Base-by-base conservation (phyloP, 2,797 vertebrate genomes). In the Orientallactaga sibirica region DNA sequence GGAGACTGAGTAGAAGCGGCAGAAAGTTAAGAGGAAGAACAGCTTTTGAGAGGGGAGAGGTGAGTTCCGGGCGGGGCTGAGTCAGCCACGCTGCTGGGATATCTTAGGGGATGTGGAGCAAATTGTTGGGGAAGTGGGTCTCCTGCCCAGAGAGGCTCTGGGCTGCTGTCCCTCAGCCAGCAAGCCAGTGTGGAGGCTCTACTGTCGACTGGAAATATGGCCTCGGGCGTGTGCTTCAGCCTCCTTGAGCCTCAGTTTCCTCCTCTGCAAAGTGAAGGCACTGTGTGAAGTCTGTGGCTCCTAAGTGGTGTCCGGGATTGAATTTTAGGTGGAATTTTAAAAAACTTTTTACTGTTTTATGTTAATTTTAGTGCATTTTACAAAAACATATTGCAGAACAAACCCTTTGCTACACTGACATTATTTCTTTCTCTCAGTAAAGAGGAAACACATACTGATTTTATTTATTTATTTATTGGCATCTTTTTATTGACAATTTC, bases 361-460 rank as follows among this genome's bases (percentile, higher is more conserved):
- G 58, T 73, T 78, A 58, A 84, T 70, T 70, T 66, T 75, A 71
- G 74, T 74, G 74, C 62, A 19, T 52, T 88, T 78, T 73, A 82
- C 48, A 64, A 79, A 84, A 61, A 84, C 62, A 55, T n/a, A 64
- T 12, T 80, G 61, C 11, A n/a, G 24, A 81, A 48, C 29, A 77
- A 86, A 55, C 25, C 14, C 14, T 77, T 74, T 18, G 25, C 55
- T 68, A 84, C 27, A 66, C 14, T 84, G 19, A 61, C 41, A 61
- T 37, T 73, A 43, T 68, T 79, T 95, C 66, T 71, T 80, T 71
- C 33, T n/a, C 41, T 75, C 79, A 78, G 43, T 75, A 24, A 92
- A 86, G 67, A 73, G 25, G 3, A 55, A 67, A 93, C 58, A 8
- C 19, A 91, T 61, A 19, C 12, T 37, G 52, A 64, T 58, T 66